Evolutionary conservation across 2,888 invertebrate genomes (phyloP).

Genomic region (Patella pellucida): DNA sequence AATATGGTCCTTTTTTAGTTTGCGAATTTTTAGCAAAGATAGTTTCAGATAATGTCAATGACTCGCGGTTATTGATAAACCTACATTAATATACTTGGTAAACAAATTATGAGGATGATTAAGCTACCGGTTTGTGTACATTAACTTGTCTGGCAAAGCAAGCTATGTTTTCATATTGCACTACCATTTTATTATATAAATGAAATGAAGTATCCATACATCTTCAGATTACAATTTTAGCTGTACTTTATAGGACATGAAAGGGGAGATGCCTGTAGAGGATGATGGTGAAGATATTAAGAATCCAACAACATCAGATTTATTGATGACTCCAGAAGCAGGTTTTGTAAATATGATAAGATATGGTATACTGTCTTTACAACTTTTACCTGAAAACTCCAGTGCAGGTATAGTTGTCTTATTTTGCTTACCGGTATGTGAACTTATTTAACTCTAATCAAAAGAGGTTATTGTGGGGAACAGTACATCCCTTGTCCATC

Average conservation of each 20-base stretch:
- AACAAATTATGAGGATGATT: no score
- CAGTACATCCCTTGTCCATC: background rate
- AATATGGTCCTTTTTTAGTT: no score
- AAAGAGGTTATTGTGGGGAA: background rate
- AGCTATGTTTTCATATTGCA: no score
- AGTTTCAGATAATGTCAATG: no score
- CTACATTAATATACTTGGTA: no score
- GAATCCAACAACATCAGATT: conserved; percentile 33
- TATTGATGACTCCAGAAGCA: conserved; percentile 74
- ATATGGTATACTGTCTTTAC: conserved; percentile 82
- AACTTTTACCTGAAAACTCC: conserved; percentile 82
- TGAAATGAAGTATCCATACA: no score
- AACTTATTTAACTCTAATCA: background rate
- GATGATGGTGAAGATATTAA: conserved; percentile 25
- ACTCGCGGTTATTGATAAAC: no score
- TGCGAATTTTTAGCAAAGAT: no score
- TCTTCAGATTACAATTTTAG: background rate
- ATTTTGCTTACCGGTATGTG: background rate
- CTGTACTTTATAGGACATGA: conserved; percentile 6
- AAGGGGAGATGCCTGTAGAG: background rate
- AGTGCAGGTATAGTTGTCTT: conserved; percentile 77
- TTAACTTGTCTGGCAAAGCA: no score
- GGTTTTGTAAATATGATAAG: conserved; percentile 83
- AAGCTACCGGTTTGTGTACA: no score
- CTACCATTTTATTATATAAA: no score